A percentile compares a stretch with the other conserved stretches of the same genome.
phyloP scores from a whole-genome alignment of 2,888 invertebrate species.

The Cephus rjabovi region DNA sequence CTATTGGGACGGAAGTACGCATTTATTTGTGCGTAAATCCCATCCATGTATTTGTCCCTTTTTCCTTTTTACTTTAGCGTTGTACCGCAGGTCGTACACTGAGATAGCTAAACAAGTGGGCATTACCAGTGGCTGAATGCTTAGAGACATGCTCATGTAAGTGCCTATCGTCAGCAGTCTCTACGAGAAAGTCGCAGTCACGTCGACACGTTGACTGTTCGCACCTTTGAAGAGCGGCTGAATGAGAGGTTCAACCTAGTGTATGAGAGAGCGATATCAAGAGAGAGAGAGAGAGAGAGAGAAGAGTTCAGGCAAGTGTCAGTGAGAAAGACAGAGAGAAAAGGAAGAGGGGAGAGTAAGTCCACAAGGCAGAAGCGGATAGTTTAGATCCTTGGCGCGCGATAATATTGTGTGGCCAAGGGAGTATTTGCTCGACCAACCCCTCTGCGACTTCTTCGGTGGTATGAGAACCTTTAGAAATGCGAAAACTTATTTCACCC shows the following conservation, averaged over 20 bases:
- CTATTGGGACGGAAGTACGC: too few species aligned
- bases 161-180: neutral
- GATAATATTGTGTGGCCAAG: conserved; percentile 57
- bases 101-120: too few species aligned
- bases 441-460: conserved; percentile 7
- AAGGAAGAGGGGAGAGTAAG: conserved; percentile 5
- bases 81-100: too few species aligned
- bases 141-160: too few species aligned
- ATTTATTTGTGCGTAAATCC: too few species aligned
- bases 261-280: neutral
- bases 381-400: conserved; percentile 54
- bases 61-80: too few species aligned
- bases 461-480: conserved; percentile 40
- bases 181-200: neutral
- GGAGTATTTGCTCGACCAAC: conserved; percentile 46
- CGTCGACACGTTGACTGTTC: neutral
- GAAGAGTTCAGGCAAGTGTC: neutral
- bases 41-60: too few species aligned
- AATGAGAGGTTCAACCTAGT: neutral
- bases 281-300: neutral
- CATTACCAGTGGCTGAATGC: too few species aligned
- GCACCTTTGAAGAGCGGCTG: neutral
- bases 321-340: neutral
- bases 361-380: conserved; percentile 25
- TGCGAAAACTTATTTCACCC: conserved; percentile 44